Base-by-base conservation (phyloP, 2,888 invertebrate species). In the Pandemis corylana region DNA sequence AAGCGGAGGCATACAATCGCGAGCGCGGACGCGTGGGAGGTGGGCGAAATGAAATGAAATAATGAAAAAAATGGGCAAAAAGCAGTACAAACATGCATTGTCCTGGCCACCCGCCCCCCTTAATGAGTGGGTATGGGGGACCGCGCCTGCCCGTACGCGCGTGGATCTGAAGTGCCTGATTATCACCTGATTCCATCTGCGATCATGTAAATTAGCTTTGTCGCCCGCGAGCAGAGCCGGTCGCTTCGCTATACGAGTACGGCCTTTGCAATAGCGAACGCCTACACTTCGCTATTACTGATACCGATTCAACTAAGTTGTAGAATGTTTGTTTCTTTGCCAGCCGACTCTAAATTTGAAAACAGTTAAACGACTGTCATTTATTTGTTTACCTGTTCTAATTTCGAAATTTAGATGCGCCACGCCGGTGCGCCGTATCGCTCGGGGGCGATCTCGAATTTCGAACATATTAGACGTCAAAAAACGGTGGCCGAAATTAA, bases 61-160 rank as follows among this genome's bases (percentile, higher is more conserved):
- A 94, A 94, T 94, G 94, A 93, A 94, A 94, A 94, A 94, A 94
- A 94, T 94, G 94, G 92, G 89, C 93, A 94, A 94, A 94, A 94
- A 94, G 91, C 92, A 94, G 92, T 88, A 93, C 94, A 94, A 94
- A 94, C 94, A 94, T 94, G 94, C 94, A 94, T 94, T 94, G 94
- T 94, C 93, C 93, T 88, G 87, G 80, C 87, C 80, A 78, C 88
- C 89, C 84, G 80, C 89, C 90, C 79, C 90, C 90, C 89, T 90
- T 93, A 93, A 93, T 93, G 93, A 93, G 93, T 80, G 88, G 87
- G 88, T 81, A 82, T 77, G 86, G 81, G 87, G 78, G 81, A 82
- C 80, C 79, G 79, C 83, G 79, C 81, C 83, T 79, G 75, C 81
- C 75, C 83, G 65, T 80, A 81, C 83, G 83, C 86, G 87, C 89